phyloP scores from a whole-genome alignment of 2,888 invertebrate genomes.

The Podabrus alpinus region DNA sequence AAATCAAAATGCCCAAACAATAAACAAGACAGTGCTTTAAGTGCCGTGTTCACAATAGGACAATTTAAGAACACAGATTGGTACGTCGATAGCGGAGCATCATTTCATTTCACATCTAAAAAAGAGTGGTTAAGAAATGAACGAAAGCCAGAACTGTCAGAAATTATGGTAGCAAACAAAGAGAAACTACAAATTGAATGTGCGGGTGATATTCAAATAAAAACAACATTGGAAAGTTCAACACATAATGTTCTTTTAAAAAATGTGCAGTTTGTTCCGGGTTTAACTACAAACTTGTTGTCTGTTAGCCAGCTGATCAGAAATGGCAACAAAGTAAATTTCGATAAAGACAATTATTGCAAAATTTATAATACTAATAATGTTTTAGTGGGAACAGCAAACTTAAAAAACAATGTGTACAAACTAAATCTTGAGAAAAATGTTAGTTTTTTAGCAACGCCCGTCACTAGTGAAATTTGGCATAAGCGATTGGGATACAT shows the following conservation, averaged over 20 bases:
- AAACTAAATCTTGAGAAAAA: not conserved
- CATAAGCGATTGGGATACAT: slow-evolving; percentile 21
- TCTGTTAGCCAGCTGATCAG: slow-evolving; percentile 23
- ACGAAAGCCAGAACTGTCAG: slow-evolving; percentile 1
- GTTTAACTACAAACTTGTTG: slow-evolving; percentile 25
- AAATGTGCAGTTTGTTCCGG: slow-evolving; percentile 14
- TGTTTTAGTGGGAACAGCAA: slow-evolving; percentile 17
- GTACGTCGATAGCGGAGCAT: slow-evolving; percentile 42
- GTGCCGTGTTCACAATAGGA: slow-evolving; percentile 35
- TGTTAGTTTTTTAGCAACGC: too few species aligned
- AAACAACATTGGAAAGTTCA: slow-evolving; percentile 5
- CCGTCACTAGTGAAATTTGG: not conserved
- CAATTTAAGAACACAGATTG: slow-evolving; percentile 37
- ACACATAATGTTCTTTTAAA: slow-evolving; percentile 10
- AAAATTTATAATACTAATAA: slow-evolving; percentile 14
- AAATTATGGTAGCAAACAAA: slow-evolving; percentile 22
- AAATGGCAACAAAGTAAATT: slow-evolving; percentile 20
- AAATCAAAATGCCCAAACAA: not conserved
- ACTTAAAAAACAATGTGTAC: slow-evolving; percentile 5
- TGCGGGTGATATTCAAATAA: slow-evolving; percentile 15
- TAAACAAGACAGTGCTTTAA: slow-evolving; percentile 32
- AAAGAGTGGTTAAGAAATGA: slow-evolving; percentile 20
- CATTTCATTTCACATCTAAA: slow-evolving; percentile 36
- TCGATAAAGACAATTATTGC: slow-evolving; percentile 16
- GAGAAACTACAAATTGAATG: slow-evolving; percentile 2